Evolutionary conservation across 2,113 vertebrate genomes (phyloP).

Genomic region (Plecotus auritus): DNA sequence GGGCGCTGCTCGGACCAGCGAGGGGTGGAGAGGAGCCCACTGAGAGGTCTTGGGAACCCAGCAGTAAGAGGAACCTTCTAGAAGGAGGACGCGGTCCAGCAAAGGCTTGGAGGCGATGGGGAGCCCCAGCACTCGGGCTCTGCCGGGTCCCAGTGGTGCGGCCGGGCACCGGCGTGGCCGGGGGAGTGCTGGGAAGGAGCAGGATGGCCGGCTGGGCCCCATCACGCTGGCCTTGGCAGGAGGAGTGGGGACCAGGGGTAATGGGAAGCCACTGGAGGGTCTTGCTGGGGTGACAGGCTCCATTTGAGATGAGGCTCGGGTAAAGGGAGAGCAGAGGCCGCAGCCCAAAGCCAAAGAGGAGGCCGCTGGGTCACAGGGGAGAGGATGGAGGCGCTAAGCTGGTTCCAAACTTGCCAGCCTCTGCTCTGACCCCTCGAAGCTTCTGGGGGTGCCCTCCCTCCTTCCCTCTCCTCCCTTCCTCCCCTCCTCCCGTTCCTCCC

Average conservation of each 20-base stretch:
- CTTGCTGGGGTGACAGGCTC: background rate
- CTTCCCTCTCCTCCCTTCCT: fast-evolving
- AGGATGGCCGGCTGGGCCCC: fast-evolving
- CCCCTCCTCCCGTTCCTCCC: fast-evolving
- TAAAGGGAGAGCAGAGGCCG: background rate
- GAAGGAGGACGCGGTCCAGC: background rate
- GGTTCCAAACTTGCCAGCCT: background rate
- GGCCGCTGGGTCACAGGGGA: fast-evolving
- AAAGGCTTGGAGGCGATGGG: background rate
- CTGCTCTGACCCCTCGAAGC: background rate
- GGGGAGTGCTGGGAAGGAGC: background rate
- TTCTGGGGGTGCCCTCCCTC: background rate
- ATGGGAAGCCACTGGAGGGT: background rate
- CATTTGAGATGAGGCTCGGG: background rate
- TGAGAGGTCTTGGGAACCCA: background rate
- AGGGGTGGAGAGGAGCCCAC: fast-evolving
- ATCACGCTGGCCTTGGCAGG: fast-evolving
- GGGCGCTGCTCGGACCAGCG: fast-evolving
- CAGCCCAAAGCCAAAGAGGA: background rate
- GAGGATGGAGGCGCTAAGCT: fast-evolving
- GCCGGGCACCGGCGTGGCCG: fast-evolving
- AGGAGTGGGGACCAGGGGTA: fast-evolving
- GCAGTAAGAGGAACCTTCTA: background rate
- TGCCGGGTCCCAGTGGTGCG: fast-evolving
- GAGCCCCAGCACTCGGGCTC: background rate